A percentile compares a stretch with the other conserved stretches of the same genome.
These are phyloP conservation scores for Drosophila nigritarsus DNA, from an alignment of 2,888 invertebrate species.

Conservation along the genomic window DNA sequence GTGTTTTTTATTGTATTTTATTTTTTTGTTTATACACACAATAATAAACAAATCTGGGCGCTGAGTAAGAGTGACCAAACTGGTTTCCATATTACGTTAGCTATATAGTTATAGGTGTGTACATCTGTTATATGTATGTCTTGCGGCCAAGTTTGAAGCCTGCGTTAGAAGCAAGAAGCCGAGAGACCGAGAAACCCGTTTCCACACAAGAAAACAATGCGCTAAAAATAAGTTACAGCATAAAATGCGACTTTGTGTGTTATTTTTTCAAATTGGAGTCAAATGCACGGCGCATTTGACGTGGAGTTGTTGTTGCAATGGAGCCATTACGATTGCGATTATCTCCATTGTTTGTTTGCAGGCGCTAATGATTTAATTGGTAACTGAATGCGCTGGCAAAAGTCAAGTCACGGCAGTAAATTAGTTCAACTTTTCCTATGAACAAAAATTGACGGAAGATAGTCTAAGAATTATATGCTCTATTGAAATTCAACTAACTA, in stretches of 20 bases:
- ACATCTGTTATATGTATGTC: slow-evolving; percentile 15
- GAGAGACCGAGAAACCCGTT: slow-evolving; percentile 68
- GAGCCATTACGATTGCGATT: slow-evolving; percentile 33
- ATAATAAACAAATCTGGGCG: slow-evolving; percentile 50
- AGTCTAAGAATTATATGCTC: not conserved
- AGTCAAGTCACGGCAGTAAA: slow-evolving; percentile 26
- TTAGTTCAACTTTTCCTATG: not conserved
- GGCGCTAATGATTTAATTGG: slow-evolving; percentile 52
- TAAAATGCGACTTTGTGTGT: slow-evolving; percentile 40
- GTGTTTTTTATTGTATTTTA: too few relatives aligned
- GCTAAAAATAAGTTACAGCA: slow-evolving; percentile 79
- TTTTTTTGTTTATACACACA: slow-evolving; percentile 21
- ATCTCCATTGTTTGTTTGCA: slow-evolving; percentile 42
- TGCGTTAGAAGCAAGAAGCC: slow-evolving; percentile 54
- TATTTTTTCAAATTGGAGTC: slow-evolving; percentile 51
- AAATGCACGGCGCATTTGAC: slow-evolving; percentile 26
- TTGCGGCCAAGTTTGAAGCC: slow-evolving; percentile 23
- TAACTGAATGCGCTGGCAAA: slow-evolving; percentile 18
- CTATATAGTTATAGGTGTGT: slow-evolving; percentile 3
- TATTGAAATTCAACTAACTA: not conserved
- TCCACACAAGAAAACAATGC: slow-evolving; percentile 47
- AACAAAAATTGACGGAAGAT: not conserved
- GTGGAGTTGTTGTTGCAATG: slow-evolving; percentile 23
- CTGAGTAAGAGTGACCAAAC: slow-evolving; percentile 79
- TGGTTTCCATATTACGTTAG: slow-evolving; percentile 63